Base-by-base conservation (phyloP, 2,888 invertebrate genomes). In the Didymodactylos carnosus region DNA sequence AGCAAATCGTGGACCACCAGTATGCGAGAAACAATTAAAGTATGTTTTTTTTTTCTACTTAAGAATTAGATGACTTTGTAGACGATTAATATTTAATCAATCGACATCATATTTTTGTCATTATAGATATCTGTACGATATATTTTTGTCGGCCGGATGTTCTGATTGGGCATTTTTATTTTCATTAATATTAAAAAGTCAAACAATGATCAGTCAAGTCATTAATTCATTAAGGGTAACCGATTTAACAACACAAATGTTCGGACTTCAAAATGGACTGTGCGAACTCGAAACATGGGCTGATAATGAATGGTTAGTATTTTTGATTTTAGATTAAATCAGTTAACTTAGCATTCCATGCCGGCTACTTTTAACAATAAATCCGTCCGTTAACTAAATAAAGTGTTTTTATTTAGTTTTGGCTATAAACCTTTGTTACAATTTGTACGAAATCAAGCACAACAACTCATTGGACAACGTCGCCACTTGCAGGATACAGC, bases 81-180 rank as follows among this genome's bases (percentile, higher is more conserved):
- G n/a, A n/a, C n/a, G n/a, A n/a, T n/a, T n/a, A n/a, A n/a, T 27
- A 6, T 27, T 53, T 29, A 13, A 27, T 13, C 27, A 29, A 25
- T 1, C 16, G 13, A 4, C 4, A 27, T 27, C 13, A 14, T 25
- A 25, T 27, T 27, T 51, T 4, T 51, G 1, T 27, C n/a, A 25
- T 35, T 3, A n/a, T 35, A 62, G 62, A 62, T 62, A 35, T 62
- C 62, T 62, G 1, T 62, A 62, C 35, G 74, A 71, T 25, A 74
- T 43, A 62, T 72, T 74, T 43, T 39, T 71, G 23, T 25, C 27
- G 51, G 23, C 71, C 4, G 71, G 49, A 23, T 74, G 71, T 46
- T 72, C 53, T 43, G 74, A 74, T 35, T 74, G 74, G 74, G 62
- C 71, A n/a, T 53, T 74, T 53, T 19, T 74, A 1, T 40, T 74